These are phyloP conservation scores for Scaptomyza graminum DNA, from an alignment of 1,140 invertebrate genomes.

Conservation along the genomic window DNA sequence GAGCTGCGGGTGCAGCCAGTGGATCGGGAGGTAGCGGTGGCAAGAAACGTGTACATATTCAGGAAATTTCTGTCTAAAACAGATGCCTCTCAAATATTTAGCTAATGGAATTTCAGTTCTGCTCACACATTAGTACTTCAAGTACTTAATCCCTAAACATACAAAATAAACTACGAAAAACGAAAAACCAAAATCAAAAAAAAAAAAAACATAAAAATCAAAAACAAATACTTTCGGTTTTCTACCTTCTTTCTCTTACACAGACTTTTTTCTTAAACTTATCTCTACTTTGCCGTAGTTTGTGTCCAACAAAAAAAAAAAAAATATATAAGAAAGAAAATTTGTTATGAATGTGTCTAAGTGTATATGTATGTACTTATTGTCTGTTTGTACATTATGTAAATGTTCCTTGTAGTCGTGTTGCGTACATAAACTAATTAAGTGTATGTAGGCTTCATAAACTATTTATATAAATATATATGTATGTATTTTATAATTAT, in stretches of 20 bases:
- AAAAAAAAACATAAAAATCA: no score
- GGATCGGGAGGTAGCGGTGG: slow-evolving; percentile 86
- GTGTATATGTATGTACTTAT: slow-evolving; percentile 50
- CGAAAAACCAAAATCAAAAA: neutral
- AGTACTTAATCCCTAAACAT: slow-evolving; percentile 2
- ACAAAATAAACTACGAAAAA: neutral
- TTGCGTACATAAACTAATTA: slow-evolving; percentile 33
- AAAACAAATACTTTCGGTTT: slow-evolving; percentile 9
- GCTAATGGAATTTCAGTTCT: slow-evolving; percentile 18
- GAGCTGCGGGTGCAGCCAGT: slow-evolving; percentile 84
- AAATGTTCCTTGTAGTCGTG: slow-evolving; percentile 77
- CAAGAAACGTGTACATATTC: slow-evolving; percentile 94
- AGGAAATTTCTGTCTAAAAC: slow-evolving; percentile 92
- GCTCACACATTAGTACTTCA: neutral
- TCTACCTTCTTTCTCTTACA: slow-evolving; percentile 10
- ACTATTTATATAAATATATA: slow-evolving; percentile 31
- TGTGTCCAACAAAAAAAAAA: slow-evolving; percentile 7
- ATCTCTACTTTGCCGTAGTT: slow-evolving; percentile 24
- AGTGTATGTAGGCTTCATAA: slow-evolving; percentile 33
- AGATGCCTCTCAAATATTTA: slow-evolving; percentile 5
- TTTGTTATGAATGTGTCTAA: slow-evolving; percentile 43
- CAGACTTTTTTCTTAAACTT: slow-evolving; percentile 8
- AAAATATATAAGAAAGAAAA: slow-evolving; percentile 6
- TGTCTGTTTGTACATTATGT: slow-evolving; percentile 81
- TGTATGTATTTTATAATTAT: slow-evolving; percentile 26